Evolutionary conservation across 92 coral and sea anemone species (phyloP).

Genomic region (Bergia puertoricense): DNA sequence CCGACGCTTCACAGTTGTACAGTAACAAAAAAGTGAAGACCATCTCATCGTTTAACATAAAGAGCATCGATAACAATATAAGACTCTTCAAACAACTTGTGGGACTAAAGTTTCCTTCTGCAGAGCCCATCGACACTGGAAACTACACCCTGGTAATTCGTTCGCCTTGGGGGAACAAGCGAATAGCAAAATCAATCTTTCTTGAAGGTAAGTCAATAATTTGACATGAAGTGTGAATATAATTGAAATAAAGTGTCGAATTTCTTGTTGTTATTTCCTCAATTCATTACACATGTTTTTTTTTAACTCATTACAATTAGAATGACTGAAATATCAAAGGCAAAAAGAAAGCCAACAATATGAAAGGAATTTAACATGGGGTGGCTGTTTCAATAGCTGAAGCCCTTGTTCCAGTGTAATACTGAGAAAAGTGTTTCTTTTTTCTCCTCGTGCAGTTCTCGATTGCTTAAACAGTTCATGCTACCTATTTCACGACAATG

Average conservation of each 20-base stretch:
- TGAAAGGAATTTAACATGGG: no score
- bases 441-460: not conserved
- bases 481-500: constrained; percentile 17
- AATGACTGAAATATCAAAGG: no score
- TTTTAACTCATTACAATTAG: not conserved
- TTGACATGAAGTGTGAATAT: not conserved
- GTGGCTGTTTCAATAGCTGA: not conserved
- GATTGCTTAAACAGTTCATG: constrained; percentile 20
- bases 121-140: constrained; percentile 1
- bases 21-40: not conserved
- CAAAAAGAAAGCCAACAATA: no score
- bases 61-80: not conserved
- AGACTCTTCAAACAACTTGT: constrained; percentile 3
- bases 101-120: constrained; percentile 7
- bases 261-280: not conserved
- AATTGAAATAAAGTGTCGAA: not conserved
- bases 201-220: not conserved
- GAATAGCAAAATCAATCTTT: constrained; percentile 1
- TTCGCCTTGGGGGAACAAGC: constrained; percentile 16
- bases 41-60: not conserved
- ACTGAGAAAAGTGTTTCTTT: not conserved
- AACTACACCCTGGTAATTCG: not conserved
- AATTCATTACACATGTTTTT: not conserved
- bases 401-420: not conserved
- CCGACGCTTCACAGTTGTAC: not conserved